Percentiles rank a stretch among this genome's conserved stretches.
These are phyloP conservation scores for Nasua narica DNA, from an alignment of 2,797 vertebrate species.

Conservation along the genomic window DNA sequence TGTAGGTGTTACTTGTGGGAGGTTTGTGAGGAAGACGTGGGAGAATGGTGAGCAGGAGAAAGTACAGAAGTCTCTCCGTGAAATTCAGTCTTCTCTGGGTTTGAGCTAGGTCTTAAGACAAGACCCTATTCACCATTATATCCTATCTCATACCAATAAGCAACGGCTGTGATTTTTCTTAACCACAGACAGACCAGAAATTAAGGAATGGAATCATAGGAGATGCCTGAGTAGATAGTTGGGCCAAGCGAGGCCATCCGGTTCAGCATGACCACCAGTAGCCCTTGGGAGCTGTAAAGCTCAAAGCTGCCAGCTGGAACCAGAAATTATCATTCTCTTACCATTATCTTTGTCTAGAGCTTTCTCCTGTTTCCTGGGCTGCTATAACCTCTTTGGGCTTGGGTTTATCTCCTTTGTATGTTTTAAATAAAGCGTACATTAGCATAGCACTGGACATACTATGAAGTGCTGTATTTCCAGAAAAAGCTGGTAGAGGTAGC, in stretches of 20 bases:
- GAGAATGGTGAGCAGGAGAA: neutral
- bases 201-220: neutral
- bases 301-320: neutral
- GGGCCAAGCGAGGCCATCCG: neutral
- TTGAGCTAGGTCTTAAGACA: neutral
- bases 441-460: neutral
- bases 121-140: neutral
- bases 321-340: neutral
- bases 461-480: neutral
- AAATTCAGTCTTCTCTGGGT: neutral
- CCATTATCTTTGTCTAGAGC: neutral
- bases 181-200: neutral
- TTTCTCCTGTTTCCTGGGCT: neutral
- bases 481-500: neutral
- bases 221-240: fast-evolving
- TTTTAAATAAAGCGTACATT: neutral
- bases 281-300: neutral
- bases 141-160: neutral
- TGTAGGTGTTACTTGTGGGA: neutral
- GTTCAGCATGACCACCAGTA: neutral
- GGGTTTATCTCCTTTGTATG: too few relatives aligned
- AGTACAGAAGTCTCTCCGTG: fast-evolving
- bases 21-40: neutral
- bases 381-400: neutral
- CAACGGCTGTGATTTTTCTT: neutral